Evolutionary conservation across 2,888 invertebrate genomes (phyloP), one percentile per base, ranked within the genome.

Genomic region (Griposia aprilina): DNA sequence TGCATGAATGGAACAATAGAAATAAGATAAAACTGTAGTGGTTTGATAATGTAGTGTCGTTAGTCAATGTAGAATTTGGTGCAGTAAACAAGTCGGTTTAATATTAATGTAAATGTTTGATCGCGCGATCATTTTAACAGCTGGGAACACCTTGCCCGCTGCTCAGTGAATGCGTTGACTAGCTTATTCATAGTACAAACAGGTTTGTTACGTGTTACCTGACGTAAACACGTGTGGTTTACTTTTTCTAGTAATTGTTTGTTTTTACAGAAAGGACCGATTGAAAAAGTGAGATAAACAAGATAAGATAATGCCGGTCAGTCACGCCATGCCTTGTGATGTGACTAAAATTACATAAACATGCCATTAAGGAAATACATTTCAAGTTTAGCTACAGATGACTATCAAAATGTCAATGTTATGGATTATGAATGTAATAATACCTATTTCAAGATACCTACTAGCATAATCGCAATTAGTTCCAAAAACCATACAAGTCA

Each of bases 171-270:
- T 87, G 86, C 83, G 84, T 79, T 90, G 87, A 89, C 89, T 90
- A 88, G 89, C 87, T 91, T 92, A 92, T 92, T 93, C 90, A 93
- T 91, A 90, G 88, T 85, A 83, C 76, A 89, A 93, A 94, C 94
- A 88, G 90, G 94, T 94, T 93, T 92, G 90, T 94, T 94, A 94
- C 91, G 91, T 89, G 62, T 80, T 76, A 77, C 81, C 60, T 76
- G 75, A 80, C 78, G 84, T 89, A 87, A 85, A 89, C 91, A 91
- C 87, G 88, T 89, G 90, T 76, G 85, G 81, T 75, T 81, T 78
- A 81, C 78, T 30, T 78, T 76, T 77, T 72, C 36, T 55, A 77
- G 73, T 78, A 82, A 81, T 88, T 90, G 89, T 90, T 90, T 91
- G 80, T 90, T 90, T 89, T 82, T 78, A 78, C 74, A 82, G 80